Base-by-base conservation (phyloP, 2,797 vertebrate species). In the Chiloscyllium punctatum region DNA sequence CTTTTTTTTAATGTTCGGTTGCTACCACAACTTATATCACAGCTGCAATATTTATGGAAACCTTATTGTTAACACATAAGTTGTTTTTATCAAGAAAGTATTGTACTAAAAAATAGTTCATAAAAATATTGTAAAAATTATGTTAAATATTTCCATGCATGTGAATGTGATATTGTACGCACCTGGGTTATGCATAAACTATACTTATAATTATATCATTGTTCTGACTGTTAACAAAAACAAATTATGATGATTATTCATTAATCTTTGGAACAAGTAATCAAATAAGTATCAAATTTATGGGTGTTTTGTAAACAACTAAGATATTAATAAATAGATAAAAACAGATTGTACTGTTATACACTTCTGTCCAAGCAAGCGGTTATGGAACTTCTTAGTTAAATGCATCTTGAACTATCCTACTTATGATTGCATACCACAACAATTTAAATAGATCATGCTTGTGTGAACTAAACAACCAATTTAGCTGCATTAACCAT, bases 241-340 rank as follows among this genome's bases (percentile, higher is more conserved):
- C 51, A 30, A 53, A 57, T 57, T 30, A 88, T 57, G 23, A 30
- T 37, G 27, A 30, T 25, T 87, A 2, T 51, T 87, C 5, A 51
- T 87, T 82, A 82, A 82, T 82, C 13, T 82, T 82, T n/a, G 77
- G n/a, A 82, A 82, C 77, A 51, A 88, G 87, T 51, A 27, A 87
- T 51, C 11, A 88, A 57, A 88, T 88, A 33, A 53, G 33, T 53
- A 11, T 11, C 86, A 88, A 87, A 27, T 0, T 77, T 77, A 16
- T n/a, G 57, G 13, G 30, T 53, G 8, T 27, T 90, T 62, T 33
- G 27, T 90, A 90, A 90, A 62, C 53, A 90, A 33, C 0, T 57
- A 30, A 5, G 1, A 90, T 33, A 16, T 90, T 57, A 27, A 15
- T 62, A 33, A 90, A 30, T 90, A 13, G 27, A 57, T 6, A 30